These are phyloP conservation scores for Ptilodon capucinus DNA, from an alignment of 2,888 invertebrate species.

Conservation along the genomic window DNA sequence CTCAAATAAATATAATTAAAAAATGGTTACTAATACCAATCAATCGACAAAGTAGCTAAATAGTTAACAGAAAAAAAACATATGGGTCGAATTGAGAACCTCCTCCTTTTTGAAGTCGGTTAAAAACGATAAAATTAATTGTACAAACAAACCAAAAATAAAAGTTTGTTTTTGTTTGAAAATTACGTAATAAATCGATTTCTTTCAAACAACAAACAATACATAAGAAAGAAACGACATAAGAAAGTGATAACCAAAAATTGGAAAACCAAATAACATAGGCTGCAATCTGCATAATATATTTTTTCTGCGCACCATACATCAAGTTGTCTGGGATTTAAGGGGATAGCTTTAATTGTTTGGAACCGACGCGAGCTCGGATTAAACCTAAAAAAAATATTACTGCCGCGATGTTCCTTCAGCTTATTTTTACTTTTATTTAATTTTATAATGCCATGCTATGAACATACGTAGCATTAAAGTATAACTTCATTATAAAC, in stretches of 20 bases:
- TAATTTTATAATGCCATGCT: slow-evolving; percentile 1
- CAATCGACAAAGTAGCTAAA: no score
- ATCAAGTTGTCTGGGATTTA: slow-evolving; percentile 51
- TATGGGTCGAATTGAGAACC: no score
- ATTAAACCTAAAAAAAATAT: slow-evolving; percentile 45
- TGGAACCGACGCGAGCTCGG: slow-evolving; percentile 55
- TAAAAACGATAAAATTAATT: no score
- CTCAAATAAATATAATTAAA: no score
- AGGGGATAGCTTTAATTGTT: slow-evolving; percentile 74
- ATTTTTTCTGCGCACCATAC: slow-evolving; percentile 48
- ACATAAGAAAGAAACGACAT: no score
- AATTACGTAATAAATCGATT: no score
- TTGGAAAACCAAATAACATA: background rate
- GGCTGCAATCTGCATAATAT: slow-evolving; percentile 1
- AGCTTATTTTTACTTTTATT: slow-evolving; percentile 15
- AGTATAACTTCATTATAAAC: slow-evolving; percentile 28
- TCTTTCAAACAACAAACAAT: no score
- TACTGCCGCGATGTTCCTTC: slow-evolving; percentile 32
- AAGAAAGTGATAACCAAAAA: background rate
- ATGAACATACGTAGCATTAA: background rate
- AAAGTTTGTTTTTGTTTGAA: no score
- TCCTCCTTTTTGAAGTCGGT: no score
- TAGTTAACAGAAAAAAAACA: no score
- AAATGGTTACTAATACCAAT: no score
- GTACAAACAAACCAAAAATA: no score